These are phyloP conservation scores for Maniola hyperantus DNA, from an alignment of 2,888 invertebrate genomes.

Conservation along the genomic window DNA sequence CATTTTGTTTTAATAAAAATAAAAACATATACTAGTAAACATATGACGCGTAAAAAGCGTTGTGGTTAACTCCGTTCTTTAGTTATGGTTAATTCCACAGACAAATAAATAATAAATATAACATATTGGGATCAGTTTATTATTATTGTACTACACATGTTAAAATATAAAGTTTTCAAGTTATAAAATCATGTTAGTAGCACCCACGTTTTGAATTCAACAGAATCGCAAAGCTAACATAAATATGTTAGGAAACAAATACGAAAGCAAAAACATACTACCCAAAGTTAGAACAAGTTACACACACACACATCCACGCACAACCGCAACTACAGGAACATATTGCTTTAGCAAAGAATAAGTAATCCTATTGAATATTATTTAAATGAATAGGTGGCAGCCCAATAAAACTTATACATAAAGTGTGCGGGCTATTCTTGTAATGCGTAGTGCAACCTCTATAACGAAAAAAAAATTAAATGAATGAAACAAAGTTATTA, in stretches of 20 bases:
- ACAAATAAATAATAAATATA: not conserved
- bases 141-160: slow-evolving; percentile 35
- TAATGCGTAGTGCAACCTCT: slow-evolving; percentile 4
- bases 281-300: not conserved
- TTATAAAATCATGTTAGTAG: not conserved
- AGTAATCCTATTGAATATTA: not conserved
- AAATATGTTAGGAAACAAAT: not conserved
- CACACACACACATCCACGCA: not conserved
- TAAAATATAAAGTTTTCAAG: not conserved
- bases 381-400: not conserved
- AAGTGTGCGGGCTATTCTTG: not conserved
- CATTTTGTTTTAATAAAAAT: not conserved
- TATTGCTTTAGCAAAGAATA: slow-evolving; percentile 1
- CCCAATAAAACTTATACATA: slow-evolving; percentile 3
- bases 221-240: not conserved
- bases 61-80: not conserved
- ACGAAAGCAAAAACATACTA: not conserved
- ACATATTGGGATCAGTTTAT: slow-evolving; percentile 69
- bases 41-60: not conserved
- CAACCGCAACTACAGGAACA: not conserved
- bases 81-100: not conserved
- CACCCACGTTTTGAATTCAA: not conserved
- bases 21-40: not conserved
- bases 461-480: not conserved
- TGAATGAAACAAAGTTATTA: slow-evolving; percentile 10